A percentile compares a stretch with the other conserved stretches of the same genome.
Evolutionary conservation across 2,113 vertebrate species (phyloP).

Genomic region (Anser brachyrhynchus): DNA sequence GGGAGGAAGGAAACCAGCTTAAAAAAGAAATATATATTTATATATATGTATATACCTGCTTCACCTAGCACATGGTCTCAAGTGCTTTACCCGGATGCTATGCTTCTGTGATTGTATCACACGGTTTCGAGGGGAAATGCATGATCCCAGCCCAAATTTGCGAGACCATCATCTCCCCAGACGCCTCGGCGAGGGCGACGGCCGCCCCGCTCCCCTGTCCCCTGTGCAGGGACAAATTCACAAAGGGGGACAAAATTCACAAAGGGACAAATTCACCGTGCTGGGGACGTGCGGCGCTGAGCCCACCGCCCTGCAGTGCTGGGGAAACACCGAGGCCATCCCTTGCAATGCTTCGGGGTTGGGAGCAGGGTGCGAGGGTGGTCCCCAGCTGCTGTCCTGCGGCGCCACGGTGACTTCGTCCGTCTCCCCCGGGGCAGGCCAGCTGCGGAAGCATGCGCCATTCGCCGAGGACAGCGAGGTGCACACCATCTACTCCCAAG

Average conservation of each 20-base stretch:
- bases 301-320: too few relatives aligned
- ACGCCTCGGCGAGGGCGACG: fast-evolving
- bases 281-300: too few relatives aligned
- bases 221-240: fast-evolving
- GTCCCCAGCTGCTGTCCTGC: background rate
- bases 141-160: background rate
- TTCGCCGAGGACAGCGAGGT: fast-evolving
- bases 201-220: background rate
- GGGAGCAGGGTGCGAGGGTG: fast-evolving
- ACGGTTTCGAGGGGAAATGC: background rate
- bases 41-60: background rate
- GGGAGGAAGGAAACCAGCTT: background rate
- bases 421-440: fast-evolving
- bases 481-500: constrained; percentile 15
- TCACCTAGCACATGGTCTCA: too few relatives aligned
- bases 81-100: fast-evolving
- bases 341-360: fast-evolving
- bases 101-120: background rate
- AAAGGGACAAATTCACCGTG: too few relatives aligned
- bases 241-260: background rate
- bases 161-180: fast-evolving
- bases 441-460: fast-evolving
- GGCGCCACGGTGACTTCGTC: fast-evolving
- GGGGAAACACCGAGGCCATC: background rate
- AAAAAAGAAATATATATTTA: too few relatives aligned